Base-by-base conservation (phyloP, 2,888 invertebrate genomes). In the Himalopsyche tibetana region DNA sequence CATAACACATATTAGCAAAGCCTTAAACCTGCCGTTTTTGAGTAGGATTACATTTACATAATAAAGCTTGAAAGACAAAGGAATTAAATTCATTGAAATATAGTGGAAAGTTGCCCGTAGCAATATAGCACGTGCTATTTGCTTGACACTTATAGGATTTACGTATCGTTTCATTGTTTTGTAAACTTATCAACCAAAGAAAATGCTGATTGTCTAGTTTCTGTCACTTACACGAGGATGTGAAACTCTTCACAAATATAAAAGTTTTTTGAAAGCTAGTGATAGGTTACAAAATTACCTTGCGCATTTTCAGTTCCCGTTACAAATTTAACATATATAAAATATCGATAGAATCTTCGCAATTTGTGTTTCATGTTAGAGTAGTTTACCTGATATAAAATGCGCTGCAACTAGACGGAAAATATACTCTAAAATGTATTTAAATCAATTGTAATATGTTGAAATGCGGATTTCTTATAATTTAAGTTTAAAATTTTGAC, bases 311-410 rank as follows among this genome's bases (percentile, higher is more conserved):
- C 56, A 63, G 1, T 63, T 2, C 19, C 19, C 56, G 56, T 63
- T 63, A 63, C 56, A 63, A 63, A 63, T 63, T 63, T 19, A 63
- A 63, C 56, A 63, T 19, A 63, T 19, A 63, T 51, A 51, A 12
- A 51, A n/a, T 63, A 63, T 63, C 56, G 56, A 63, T 28, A 63
- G 5, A 63, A 19, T 19, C 56, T 63, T 11, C n/a, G 6, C 56
- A 28, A 63, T 63, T 63, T 63, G 8, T 9, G n/a, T 19, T 63
- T 28, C 15, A 51, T 51, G 56, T n/a, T 9, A 28, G 56, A 19
- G 19, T 19, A 63, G 19, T 63, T 63, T 63, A 19, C 56, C 9
- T 51, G 51, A 51, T 15, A 15, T 51, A 51, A 3, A 15, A 51
- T 1, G 12, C 15, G 51, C 15, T 15, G 15, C 1, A 51, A 5